Conservation (phyloP, 2,797 vertebrate genomes). For the Labeo calbasu region DNA sequence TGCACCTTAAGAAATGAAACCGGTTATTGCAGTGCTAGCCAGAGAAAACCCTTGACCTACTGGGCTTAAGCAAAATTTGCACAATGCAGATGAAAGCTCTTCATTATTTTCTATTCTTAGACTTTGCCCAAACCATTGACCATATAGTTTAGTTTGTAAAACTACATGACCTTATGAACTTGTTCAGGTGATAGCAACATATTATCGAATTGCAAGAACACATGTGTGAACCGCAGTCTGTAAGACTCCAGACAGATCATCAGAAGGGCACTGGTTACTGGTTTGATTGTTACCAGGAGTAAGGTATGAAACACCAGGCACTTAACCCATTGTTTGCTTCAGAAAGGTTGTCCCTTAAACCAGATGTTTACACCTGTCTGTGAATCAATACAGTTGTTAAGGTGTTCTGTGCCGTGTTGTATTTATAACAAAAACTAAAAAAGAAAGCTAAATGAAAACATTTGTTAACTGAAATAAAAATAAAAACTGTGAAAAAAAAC, state of each 20-base stretch:
- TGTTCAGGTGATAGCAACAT: neutral
- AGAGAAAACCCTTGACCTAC: constrained; percentile 19
- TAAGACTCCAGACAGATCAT: neutral
- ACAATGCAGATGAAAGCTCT: constrained; percentile 11
- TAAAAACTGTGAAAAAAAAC: neutral
- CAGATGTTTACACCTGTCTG: neutral
- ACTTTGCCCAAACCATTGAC: constrained; percentile 31
- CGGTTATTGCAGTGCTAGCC: constrained; percentile 28
- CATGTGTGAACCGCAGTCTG: neutral
- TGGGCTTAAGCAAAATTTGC: constrained; percentile 27
- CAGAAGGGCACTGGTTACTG: neutral
- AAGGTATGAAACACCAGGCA: neutral
- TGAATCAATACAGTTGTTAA: neutral
- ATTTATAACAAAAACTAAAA: neutral
- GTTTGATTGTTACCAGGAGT: neutral
- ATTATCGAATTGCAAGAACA: no score
- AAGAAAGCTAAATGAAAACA: neutral
- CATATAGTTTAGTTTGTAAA: constrained; percentile 36
- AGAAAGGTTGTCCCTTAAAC: neutral
- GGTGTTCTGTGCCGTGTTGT: neutral
- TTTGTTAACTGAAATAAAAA: neutral
- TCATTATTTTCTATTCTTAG: constrained; percentile 36
- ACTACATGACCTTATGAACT: neutral
- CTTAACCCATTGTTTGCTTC: neutral
- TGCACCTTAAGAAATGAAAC: constrained; percentile 26